Evolutionary conservation across 2,797 vertebrate species (phyloP), one percentile per base, ranked within the genome.

Genomic region (Sebastes jordani): DNA sequence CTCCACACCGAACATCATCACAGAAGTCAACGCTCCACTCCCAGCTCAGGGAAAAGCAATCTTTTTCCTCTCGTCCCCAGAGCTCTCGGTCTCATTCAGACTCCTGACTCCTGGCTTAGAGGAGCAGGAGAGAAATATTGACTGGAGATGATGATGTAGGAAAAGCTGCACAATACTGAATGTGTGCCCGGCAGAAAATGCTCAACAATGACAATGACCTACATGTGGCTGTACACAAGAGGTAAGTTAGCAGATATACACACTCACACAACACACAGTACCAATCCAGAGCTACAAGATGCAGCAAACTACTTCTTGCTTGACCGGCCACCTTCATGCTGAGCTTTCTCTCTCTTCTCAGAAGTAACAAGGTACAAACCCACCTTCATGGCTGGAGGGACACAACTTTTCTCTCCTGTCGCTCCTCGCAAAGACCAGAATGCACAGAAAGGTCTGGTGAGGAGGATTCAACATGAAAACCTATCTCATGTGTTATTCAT

Each of bases 401-500:
- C 65, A 60, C 74, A 75, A 72, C 67, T 71, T 83, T 66, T 63
- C 78, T 74, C 75, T 76, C 61, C 76, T 65, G 79, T 79, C 11
- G 63, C 76, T 85, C 36, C 32, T 80, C 22, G 67, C 55, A 61
- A 70, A 71, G 86, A 81, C 71, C n/a, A 66, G 49, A 82, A 80
- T 38, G 56, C 55, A 65, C 66, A 76, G 59, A 71, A 73, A 80
- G 68, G 64, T 77, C 86, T 81, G 74, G 82, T 1, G 11, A 86
- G 82, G 81, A 86, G 82, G 81, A 86, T 66, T 58, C 59, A 88
- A 81, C 82, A 72, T 82, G 82, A 86, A 93, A 88, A 91, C 76
- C 83, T 25, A 49, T 34, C 89, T 93, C 84, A 92, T 93, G 86
- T 52, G 54, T 93, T 91, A 94, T 95, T 93, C 88, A 94, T 75